These are phyloP conservation scores for Drosophila kanapiae DNA, from an alignment of 1,140 invertebrate species.

Conservation along the genomic window DNA sequence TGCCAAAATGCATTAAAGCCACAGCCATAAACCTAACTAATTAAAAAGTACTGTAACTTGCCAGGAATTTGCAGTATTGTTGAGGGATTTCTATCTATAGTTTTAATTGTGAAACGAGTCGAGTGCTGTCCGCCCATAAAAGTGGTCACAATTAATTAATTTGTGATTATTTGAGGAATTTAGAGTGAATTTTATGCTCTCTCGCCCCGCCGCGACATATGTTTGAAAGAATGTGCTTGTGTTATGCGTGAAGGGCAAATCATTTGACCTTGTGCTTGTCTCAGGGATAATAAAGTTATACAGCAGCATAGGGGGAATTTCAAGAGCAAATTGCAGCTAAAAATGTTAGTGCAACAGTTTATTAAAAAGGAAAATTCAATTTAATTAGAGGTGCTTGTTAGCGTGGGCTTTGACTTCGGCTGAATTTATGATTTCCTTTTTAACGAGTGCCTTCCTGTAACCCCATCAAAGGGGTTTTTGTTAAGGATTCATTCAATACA, in stretches of 20 bases:
- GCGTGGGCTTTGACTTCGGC: neutral
- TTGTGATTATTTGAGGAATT: slow-evolving; percentile 35
- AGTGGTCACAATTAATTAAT: slow-evolving; percentile 45
- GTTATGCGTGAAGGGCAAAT: slow-evolving; percentile 17
- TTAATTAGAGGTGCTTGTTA: neutral
- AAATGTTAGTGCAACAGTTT: neutral
- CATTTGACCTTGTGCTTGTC: slow-evolving; percentile 13
- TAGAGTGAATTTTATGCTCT: slow-evolving; percentile 37
- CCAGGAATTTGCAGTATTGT: slow-evolving; percentile 28
- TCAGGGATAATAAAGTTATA: neutral
- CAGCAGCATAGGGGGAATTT: neutral
- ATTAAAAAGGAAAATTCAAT: neutral
- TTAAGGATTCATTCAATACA: slow-evolving; percentile 10
- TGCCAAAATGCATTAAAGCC: slow-evolving; percentile 48
- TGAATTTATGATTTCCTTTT: neutral
- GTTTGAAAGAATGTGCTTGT: slow-evolving; percentile 13
- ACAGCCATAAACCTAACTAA: slow-evolving; percentile 48
- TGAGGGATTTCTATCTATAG: neutral
- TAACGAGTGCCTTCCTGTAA: neutral
- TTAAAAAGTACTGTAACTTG: slow-evolving; percentile 45
- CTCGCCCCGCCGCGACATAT: slow-evolving; percentile 10
- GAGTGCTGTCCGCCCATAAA: slow-evolving; percentile 29
- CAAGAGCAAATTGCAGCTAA: neutral
- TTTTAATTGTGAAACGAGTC: slow-evolving; percentile 9
- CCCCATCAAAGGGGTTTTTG: neutral